phyloP scores from a whole-genome alignment of 2,888 invertebrate genomes.

The Erebia ligea region DNA sequence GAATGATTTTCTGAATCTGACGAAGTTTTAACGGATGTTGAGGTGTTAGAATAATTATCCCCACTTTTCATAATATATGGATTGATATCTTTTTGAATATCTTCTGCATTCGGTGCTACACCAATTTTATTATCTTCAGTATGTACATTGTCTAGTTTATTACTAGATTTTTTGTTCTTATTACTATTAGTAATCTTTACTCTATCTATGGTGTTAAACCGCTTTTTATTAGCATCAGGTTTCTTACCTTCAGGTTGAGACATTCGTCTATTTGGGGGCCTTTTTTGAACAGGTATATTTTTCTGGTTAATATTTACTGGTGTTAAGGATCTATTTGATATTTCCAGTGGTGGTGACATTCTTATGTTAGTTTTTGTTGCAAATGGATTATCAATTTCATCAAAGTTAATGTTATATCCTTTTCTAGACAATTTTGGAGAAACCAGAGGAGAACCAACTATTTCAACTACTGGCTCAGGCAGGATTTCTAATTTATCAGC shows the following conservation, averaged over 20 bases:
- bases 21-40: not conserved
- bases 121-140: not conserved
- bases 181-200: not conserved
- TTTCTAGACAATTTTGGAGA: slow-evolving; percentile 42
- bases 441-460: not conserved
- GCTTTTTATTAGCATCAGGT: slow-evolving; percentile 27
- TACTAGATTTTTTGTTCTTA: not conserved
- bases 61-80: not conserved
- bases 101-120: not conserved
- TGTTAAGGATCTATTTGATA: slow-evolving; percentile 32
- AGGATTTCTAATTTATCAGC: not conserved
- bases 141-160: not conserved
- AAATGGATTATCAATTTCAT: slow-evolving; percentile 72
- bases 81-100: slow-evolving; percentile 1
- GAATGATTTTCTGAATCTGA: not conserved
- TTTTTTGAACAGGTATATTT: slow-evolving; percentile 22
- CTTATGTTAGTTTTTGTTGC: slow-evolving; percentile 68
- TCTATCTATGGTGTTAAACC: slow-evolving; percentile 7
- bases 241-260: slow-evolving; percentile 57
- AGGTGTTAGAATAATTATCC: not conserved
- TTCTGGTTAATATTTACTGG: slow-evolving; percentile 9
- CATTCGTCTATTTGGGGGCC: slow-evolving; percentile 53
- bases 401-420: slow-evolving; percentile 73
- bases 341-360: slow-evolving; percentile 58
- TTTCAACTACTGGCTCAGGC: not conserved